Evolutionary conservation across 2,888 invertebrate genomes (phyloP), one percentile per base, ranked within the genome.

Genomic region (Orchesellides sinensis): DNA sequence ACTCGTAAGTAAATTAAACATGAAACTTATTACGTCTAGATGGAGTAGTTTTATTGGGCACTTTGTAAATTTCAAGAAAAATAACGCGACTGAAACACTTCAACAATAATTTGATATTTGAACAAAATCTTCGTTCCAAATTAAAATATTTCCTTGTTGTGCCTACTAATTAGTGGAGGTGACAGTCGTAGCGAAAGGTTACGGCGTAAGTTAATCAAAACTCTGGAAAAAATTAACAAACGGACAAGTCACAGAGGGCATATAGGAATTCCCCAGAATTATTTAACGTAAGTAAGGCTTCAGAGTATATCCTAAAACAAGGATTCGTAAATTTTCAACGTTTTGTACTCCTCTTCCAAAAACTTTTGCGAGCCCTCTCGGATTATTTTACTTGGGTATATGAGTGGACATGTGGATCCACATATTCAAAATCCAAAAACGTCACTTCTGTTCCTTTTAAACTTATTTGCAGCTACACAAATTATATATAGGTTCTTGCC

Each of bases 1-100:
- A 81, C 45, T 84, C 81, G 84, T 84, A 81, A 83, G 83, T 74
- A 25, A 2, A 14, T 17, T 17, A 49, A 17, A 49, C n/a, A 4
- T 10, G 5, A 47, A n/a, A 47, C 4, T 47, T n/a, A 10, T n/a
- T 6, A 6, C 6, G 14, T 49, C 1, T 5, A n/a, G n/a, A n/a
- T n/a, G n/a, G n/a, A n/a, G n/a, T n/a, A n/a, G n/a, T n/a, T n/a
- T n/a, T n/a, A n/a, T n/a, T n/a, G n/a, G n/a, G n/a, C n/a, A n/a
- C n/a, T n/a, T n/a, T n/a, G n/a, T n/a, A n/a, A n/a, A n/a, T n/a
- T n/a, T n/a, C 10, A 54, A 12, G 25, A 2, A 54, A 25, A 54
- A 25, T 54, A 12, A 21, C 4, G 21, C 4, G 6, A 17, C 12
- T 25, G 8, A 25, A 25, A 25, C 8, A 10, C 10, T 8, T 8